Conservation (phyloP, 2,888 invertebrate genomes). For the Lasioglossum figueresi region DNA sequence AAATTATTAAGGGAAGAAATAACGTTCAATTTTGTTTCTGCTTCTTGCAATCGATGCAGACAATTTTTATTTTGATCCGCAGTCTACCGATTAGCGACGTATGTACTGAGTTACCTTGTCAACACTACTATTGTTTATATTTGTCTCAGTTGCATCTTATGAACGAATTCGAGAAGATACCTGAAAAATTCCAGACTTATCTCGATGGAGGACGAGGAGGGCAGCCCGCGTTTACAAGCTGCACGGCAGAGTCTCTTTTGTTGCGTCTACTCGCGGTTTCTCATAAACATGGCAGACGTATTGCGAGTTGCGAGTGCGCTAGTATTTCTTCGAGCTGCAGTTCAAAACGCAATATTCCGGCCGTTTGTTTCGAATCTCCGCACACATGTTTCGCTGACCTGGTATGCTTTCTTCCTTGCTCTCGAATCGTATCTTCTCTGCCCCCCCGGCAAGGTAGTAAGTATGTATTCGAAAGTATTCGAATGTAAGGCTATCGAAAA, state of each 20-base stretch:
- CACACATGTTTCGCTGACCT: neutral
- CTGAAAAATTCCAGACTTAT: neutral
- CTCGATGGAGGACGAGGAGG: neutral
- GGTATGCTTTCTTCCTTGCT: neutral
- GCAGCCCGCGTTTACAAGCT: neutral
- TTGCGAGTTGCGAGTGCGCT: neutral
- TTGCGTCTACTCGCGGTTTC: neutral
- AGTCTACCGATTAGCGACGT: too few species aligned
- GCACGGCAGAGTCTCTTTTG: neutral
- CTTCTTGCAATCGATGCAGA: too few species aligned
- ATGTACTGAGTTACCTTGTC: too few species aligned
- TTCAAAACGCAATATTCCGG: slow-evolving; percentile 16
- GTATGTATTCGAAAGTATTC: neutral
- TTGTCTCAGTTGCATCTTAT: too few species aligned
- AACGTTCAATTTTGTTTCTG: too few species aligned
- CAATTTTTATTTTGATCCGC: too few species aligned
- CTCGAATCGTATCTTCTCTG: neutral
- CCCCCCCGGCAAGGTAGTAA: neutral
- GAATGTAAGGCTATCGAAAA: neutral
- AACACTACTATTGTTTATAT: too few species aligned
- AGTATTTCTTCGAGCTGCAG: slow-evolving; percentile 9
- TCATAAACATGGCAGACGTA: neutral
- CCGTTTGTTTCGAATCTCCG: neutral
- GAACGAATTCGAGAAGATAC: too few species aligned
- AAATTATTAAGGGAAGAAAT: too few species aligned